A percentile compares a stretch with the other conserved stretches of the same genome.
phyloP scores from a whole-genome alignment of 2,888 invertebrate genomes.

The Danaus chrysippus region DNA sequence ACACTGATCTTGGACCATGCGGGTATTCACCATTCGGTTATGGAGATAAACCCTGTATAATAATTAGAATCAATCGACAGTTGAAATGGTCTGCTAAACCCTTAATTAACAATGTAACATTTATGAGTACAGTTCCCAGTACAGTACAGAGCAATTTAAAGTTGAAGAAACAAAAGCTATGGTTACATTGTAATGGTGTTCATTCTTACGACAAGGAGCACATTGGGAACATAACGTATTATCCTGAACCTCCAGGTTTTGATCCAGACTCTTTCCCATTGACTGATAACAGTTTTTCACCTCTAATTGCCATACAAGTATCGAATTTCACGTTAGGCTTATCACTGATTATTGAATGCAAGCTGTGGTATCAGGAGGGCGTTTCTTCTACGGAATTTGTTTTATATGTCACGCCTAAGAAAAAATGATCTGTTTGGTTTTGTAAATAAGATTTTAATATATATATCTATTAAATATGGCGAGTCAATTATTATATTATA shows the following conservation, averaged over 20 bases:
- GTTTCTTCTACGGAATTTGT: constrained; percentile 54
- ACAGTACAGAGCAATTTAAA: constrained; percentile 52
- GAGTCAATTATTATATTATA: too few species aligned
- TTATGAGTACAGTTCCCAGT: constrained; percentile 40
- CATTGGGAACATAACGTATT: constrained; percentile 56
- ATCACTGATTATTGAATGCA: constrained; percentile 59
- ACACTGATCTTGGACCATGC: constrained; percentile 54
- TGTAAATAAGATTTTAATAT: constrained; percentile 3
- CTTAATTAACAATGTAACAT: constrained; percentile 41
- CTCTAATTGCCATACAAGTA: constrained; percentile 60
- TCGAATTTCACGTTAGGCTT: constrained; percentile 57
- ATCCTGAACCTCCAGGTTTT: constrained; percentile 64
- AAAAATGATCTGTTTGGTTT: constrained; percentile 11
- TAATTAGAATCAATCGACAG: constrained; percentile 61
- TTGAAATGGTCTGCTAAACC: constrained; percentile 58
- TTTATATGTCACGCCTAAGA: constrained; percentile 52
- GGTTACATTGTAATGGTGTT: constrained; percentile 58
- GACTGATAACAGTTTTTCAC: constrained; percentile 40
- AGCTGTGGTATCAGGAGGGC: constrained; percentile 60
- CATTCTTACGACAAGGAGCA: constrained; percentile 64
- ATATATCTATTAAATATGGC: constrained; percentile 5
- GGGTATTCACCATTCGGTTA: constrained; percentile 60
- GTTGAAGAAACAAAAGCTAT: constrained; percentile 46
- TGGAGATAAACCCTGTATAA: constrained; percentile 57
- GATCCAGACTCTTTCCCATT: constrained; percentile 54